Conservation (phyloP, 2,888 invertebrate species). For the Papilio gigon region DNA sequence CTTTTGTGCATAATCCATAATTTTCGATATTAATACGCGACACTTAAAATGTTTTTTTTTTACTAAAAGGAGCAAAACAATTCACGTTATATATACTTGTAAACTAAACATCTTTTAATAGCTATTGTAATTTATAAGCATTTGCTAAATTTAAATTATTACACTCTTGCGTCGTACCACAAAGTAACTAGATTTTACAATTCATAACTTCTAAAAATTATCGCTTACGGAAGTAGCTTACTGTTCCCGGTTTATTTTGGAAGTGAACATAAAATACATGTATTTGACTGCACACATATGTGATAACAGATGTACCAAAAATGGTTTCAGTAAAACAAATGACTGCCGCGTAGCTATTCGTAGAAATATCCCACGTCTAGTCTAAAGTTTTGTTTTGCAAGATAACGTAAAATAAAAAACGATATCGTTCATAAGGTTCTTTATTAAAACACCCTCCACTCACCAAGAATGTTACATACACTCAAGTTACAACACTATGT, state of each 20-base stretch:
- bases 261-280: not conserved
- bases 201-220: not conserved
- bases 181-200: not conserved
- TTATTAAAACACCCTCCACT: conserved; percentile 81
- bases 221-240: not conserved
- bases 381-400: no score
- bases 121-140: not conserved
- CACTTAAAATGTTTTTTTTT: no score
- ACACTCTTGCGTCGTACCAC: not conserved
- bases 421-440: conserved; percentile 65
- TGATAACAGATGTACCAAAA: not conserved
- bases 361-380: no score
- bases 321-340: conserved; percentile 21
- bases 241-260: not conserved
- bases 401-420: conserved; percentile 47
- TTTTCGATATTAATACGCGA: no score
- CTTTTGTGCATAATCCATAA: no score
- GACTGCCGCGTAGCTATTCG: not conserved
- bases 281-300: not conserved
- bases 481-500: conserved; percentile 69
- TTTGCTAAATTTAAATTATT: not conserved
- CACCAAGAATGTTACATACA: conserved; percentile 71
- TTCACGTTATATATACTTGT: not conserved
- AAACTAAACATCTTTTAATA: not conserved
- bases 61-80: no score